phyloP scores from a whole-genome alignment of 2,888 invertebrate genomes.

The Microctonus aethiopoides region DNA sequence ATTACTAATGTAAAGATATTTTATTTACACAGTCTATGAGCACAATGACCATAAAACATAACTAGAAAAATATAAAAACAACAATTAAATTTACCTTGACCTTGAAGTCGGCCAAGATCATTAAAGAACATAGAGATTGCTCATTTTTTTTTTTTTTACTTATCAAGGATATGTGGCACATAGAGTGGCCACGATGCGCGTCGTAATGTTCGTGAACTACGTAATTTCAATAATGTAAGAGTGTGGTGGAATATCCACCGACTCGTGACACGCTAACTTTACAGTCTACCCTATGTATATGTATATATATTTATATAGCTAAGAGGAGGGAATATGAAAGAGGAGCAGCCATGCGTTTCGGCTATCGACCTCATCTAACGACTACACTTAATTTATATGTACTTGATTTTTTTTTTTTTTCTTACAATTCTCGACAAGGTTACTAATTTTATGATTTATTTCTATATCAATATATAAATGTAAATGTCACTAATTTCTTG shows the following conservation, averaged over 20 bases:
- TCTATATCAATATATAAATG: background rate
- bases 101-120: conserved; percentile 44
- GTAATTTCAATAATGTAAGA: conserved; percentile 37
- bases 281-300: no score
- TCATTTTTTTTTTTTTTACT: conserved; percentile 21
- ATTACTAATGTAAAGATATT: background rate
- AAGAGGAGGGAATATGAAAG: conserved; percentile 30
- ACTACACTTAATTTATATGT: conserved; percentile 9
- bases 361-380: conserved; percentile 59
- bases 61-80: background rate
- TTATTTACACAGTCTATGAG: background rate
- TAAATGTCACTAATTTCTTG: background rate
- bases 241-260: conserved; percentile 43
- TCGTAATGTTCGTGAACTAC: conserved; percentile 38
- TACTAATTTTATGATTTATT: conserved; percentile 40
- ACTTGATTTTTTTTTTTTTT: background rate
- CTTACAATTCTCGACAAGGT: conserved; percentile 48
- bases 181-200: background rate
- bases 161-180: background rate
- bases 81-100: conserved; percentile 27
- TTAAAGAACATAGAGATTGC: conserved; percentile 30
- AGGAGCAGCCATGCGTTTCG: conserved; percentile 62
- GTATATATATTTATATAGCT: background rate
- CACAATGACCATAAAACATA: background rate
- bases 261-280: conserved; percentile 54